Evolutionary conservation across 2,113 vertebrate species (phyloP).

Genomic region (Sakesphorus luctuosus): DNA sequence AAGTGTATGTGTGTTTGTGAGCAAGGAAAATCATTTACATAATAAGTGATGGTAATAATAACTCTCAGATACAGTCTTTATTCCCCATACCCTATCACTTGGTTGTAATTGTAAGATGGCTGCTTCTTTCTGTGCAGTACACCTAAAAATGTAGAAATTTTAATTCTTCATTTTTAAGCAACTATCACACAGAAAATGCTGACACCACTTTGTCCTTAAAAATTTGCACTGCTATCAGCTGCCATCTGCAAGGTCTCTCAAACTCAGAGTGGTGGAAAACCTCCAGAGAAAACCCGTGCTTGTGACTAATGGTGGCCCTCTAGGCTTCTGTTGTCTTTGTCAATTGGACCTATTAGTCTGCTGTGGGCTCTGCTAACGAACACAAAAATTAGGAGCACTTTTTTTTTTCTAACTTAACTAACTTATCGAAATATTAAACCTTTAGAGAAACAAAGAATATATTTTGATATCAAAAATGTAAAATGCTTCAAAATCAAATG

Average conservation of each 20-base stretch:
- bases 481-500: not conserved
- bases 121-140: not conserved
- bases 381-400: not conserved
- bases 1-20: not conserved
- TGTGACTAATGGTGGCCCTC: not conserved
- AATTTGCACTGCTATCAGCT: not conserved
- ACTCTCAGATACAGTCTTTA: not conserved
- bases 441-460: rapidly evolving
- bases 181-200: not conserved
- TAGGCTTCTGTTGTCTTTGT: not conserved
- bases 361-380: not conserved
- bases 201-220: not conserved
- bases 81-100: not conserved
- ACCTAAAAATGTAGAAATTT: not conserved
- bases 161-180: not conserved
- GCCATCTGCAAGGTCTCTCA: not conserved
- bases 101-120: not conserved
- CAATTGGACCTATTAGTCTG: not conserved
- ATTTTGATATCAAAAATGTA: not conserved
- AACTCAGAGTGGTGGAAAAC: not conserved
- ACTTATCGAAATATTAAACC: not conserved
- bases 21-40: slow-evolving; percentile 37
- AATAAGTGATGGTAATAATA: slow-evolving; percentile 28
- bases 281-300: not conserved
- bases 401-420: not conserved